Percentiles rank a stretch among this genome's conserved stretches.
Evolutionary conservation across 2,888 invertebrate genomes (phyloP).

Genomic region (Pristionchus fissidentatus): DNA sequence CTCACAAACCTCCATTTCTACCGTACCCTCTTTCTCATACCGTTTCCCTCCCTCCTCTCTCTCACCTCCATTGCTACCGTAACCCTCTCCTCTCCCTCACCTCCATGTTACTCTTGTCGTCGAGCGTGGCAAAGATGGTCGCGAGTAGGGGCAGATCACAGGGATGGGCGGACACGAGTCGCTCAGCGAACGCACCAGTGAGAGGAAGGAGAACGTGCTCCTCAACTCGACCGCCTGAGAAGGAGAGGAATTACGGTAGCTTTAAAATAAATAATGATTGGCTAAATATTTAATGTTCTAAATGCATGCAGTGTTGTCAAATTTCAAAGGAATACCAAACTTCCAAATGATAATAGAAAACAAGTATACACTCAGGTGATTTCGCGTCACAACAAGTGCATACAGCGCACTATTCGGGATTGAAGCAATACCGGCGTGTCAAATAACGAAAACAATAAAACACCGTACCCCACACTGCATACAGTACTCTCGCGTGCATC

Average conservation of each 20-base stretch:
- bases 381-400: too few relatives aligned
- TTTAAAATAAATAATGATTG: background rate
- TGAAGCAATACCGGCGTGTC: background rate
- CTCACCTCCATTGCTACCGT: too few relatives aligned
- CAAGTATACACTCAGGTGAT: too few relatives aligned
- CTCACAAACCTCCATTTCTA: too few relatives aligned
- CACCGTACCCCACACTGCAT: slow-evolving; percentile 1
- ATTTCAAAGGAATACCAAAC: too few relatives aligned
- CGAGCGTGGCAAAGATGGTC: slow-evolving; percentile 1
- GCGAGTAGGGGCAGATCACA: slow-evolving; percentile 18
- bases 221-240: background rate
- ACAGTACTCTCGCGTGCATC: slow-evolving; percentile 18
- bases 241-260: too few relatives aligned
- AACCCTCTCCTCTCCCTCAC: background rate
- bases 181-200: background rate
- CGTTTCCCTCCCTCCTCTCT: too few relatives aligned
- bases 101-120: background rate
- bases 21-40: too few relatives aligned
- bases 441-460: background rate
- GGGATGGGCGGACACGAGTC: slow-evolving; percentile 29
- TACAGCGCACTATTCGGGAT: too few relatives aligned
- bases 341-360: too few relatives aligned
- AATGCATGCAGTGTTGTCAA: background rate
- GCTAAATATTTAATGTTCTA: background rate
- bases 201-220: background rate